Evolutionary conservation across 1,140 invertebrate genomes (phyloP), one percentile per base, ranked within the genome.

Genomic region (Seison nebaliae): DNA sequence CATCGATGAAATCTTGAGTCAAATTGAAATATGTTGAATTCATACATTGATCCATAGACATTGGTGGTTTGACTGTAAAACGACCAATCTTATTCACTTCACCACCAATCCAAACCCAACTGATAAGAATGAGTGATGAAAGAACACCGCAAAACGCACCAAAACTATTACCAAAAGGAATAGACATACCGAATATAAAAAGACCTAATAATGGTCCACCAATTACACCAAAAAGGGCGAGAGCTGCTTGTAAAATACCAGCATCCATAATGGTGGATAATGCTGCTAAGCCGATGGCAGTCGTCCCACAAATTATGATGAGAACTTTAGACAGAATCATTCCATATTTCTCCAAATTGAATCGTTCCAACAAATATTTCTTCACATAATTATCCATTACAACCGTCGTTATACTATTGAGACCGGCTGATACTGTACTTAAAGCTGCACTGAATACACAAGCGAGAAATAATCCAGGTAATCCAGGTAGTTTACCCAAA

Each of bases 391-490:
- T 76, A 51, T 83, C 76, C 69, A 76, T 80, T 7, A 73, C 72
- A 1, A 81, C 75, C 0, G 77, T 78, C 0, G 76, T 70, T 26
- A 80, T 47, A 0, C 76, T 78, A 48, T 81, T 81, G 1, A 80
- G 57, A 51, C 74, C 76, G 0, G 76, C 79, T 4, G 54, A 54
- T 42, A 53, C 49, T 3, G 52, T 51, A 24, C 46, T 54, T 36
- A 22, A 46, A 41, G 35, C 35, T 19, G 28, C 53, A 38, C 52
- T 51, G 36, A 58, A 58, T 5, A 59, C 39, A 36, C 50, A 50
- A 3, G 54, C 48, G 0, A 59, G 43, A 46, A 59, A 59, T 4
- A 57, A 46, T 4, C 57, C 57, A 3, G 53, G 52, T 9, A 57
- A 21, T 5, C 57, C 57, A 1, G 54, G 54, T 3, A 71, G 53